These are phyloP conservation scores for Sciurus vulgaris DNA, from an alignment of 2,797 vertebrate species.

Conservation along the genomic window DNA sequence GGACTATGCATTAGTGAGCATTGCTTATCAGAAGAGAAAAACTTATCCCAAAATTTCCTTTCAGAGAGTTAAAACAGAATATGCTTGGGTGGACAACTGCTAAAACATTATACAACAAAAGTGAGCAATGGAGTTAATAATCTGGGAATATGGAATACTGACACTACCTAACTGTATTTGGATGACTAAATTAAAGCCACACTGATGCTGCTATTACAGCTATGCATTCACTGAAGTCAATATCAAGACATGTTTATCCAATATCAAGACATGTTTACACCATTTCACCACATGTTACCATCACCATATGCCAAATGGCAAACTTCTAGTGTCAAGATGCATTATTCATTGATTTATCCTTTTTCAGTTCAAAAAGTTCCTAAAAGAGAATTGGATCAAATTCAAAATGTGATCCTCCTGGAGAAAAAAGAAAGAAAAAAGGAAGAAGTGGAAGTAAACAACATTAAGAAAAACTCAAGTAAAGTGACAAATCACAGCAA, in stretches of 20 bases:
- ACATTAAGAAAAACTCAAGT: slow-evolving; percentile 60
- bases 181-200: background rate
- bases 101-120: background rate
- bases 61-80: background rate
- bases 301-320: background rate
- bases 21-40: background rate
- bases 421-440: background rate
- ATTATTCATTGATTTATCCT: background rate
- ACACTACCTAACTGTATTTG: background rate
- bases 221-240: background rate
- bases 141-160: background rate
- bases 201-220: background rate
- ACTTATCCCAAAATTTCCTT: background rate
- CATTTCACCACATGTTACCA: background rate
- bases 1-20: background rate
- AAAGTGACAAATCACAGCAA: slow-evolving; percentile 70
- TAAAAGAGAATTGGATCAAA: slow-evolving; percentile 55
- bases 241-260: background rate
- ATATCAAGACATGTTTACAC: background rate
- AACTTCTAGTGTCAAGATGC: background rate
- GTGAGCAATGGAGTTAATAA: background rate
- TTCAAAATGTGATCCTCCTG: slow-evolving; percentile 67
- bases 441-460: slow-evolving; percentile 66
- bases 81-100: background rate
- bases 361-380: slow-evolving; percentile 36